These are phyloP conservation scores for Bugulina stolonifera DNA, from an alignment of 2,888 invertebrate species.

Conservation along the genomic window DNA sequence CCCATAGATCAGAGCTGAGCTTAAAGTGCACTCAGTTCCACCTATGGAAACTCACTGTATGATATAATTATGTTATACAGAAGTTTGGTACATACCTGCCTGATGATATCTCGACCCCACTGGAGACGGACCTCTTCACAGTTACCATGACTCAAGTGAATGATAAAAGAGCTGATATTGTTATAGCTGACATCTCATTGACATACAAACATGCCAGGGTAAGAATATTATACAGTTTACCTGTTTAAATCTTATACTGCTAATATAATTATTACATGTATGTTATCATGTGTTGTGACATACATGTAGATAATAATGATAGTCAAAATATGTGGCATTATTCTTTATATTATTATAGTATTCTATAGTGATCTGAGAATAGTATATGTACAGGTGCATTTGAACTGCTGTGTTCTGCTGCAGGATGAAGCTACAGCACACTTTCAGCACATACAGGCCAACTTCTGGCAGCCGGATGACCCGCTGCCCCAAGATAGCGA, in stretches of 20 bases:
- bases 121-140: slow-evolving; percentile 7
- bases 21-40: neutral
- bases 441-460: neutral
- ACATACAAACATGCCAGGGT: slow-evolving; percentile 18
- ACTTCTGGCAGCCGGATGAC: slow-evolving; percentile 7
- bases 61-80: neutral
- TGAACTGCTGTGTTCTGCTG: no score
- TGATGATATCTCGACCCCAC: neutral
- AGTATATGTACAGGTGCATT: no score
- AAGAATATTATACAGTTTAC: neutral
- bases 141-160: neutral
- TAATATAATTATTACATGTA: no score
- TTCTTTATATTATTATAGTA: no score
- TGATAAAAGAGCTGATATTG: slow-evolving; percentile 5
- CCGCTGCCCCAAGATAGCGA: neutral
- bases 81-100: slow-evolving; percentile 8
- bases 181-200: neutral
- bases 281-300: no score
- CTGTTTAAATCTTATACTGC: no score
- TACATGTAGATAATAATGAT: no score
- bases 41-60: neutral
- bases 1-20: no score
- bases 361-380: no score
- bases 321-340: no score
- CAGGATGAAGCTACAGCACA: neutral